Conservation (phyloP, 2,113 vertebrate genomes). For the Sclerurus mexicanus region DNA sequence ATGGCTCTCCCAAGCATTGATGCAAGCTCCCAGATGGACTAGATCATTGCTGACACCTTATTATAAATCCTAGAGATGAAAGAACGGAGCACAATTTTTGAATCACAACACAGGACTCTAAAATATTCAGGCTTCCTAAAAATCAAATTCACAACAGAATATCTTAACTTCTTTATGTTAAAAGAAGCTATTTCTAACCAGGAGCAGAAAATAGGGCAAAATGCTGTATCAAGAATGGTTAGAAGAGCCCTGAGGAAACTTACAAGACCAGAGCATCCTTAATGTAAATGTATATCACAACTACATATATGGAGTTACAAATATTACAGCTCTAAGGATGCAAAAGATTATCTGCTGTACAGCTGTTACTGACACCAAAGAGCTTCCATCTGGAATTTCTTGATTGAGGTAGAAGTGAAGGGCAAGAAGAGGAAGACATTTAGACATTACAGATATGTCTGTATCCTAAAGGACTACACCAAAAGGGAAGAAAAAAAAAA, state of each 20-base stretch:
- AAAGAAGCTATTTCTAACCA: constrained; percentile 8
- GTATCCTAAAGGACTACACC: neutral
- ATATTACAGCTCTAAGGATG: neutral
- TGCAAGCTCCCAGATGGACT: constrained; percentile 68
- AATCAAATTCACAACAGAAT: constrained; percentile 12
- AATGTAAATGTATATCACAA: neutral
- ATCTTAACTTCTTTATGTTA: neutral
- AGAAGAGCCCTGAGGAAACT: neutral
- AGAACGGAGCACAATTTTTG: constrained; percentile 63
- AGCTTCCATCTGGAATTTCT: constrained; percentile 30
- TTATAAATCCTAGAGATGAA: constrained; percentile 63
- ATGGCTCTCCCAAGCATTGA: constrained; percentile 67
- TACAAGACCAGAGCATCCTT: neutral
- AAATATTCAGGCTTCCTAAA: constrained; percentile 54
- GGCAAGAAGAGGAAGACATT: constrained; percentile 24
- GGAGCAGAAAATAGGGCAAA: neutral
- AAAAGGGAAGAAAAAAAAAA: too few relatives aligned
- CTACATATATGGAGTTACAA: neutral
- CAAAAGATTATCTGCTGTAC: constrained; percentile 25
- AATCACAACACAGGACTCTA: constrained; percentile 38
- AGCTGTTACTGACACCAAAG: constrained; percentile 46
- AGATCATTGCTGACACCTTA: constrained; percentile 67
- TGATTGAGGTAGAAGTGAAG: neutral
- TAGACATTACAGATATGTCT: constrained; percentile 14
- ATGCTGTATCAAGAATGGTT: neutral